Evolutionary conservation across 2,888 invertebrate genomes (phyloP).

Genomic region (Gnatocerus cornutus): DNA sequence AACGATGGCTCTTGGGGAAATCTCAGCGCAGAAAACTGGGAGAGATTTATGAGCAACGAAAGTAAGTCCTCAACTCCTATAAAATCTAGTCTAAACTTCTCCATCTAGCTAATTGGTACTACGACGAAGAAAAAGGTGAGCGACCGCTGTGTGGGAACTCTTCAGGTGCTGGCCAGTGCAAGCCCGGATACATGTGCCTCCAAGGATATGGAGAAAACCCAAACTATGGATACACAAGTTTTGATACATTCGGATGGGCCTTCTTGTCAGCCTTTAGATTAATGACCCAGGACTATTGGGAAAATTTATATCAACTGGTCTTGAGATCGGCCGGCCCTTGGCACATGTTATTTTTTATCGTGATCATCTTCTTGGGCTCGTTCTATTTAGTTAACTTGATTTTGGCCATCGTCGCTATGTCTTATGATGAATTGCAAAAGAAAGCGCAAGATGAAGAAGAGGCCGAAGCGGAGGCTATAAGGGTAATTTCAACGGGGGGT

Average conservation of each 20-base stretch:
- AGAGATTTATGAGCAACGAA: slow-evolving; percentile 84
- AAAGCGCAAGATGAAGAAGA: slow-evolving; percentile 97
- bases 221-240: slow-evolving; percentile 97
- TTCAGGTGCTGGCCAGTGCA: slow-evolving; percentile 93
- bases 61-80: slow-evolving; percentile 74
- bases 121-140: slow-evolving; percentile 77
- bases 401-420: slow-evolving; percentile 99
- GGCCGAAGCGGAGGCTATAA: slow-evolving; percentile 94
- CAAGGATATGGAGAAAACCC: slow-evolving; percentile 95
- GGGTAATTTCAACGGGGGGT: slow-evolving; percentile 75
- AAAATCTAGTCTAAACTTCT: slow-evolving; percentile 8
- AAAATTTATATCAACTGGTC: slow-evolving; percentile 96
- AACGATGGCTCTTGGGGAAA: slow-evolving; percentile 92
- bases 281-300: slow-evolving; percentile 99
- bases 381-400: slow-evolving; percentile 99
- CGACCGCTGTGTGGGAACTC: slow-evolving; percentile 93
- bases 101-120: slow-evolving; percentile 83
- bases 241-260: slow-evolving; percentile 98
- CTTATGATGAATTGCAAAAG: slow-evolving; percentile 98
- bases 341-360: slow-evolving; percentile 99
- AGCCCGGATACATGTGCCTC: slow-evolving; percentile 89
- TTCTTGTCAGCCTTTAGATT: slow-evolving; percentile 97
- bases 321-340: slow-evolving; percentile 96
- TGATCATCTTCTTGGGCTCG: slow-evolving; percentile 98
- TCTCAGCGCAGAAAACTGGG: slow-evolving; percentile 88